These are phyloP conservation scores for Bicyclus anynana DNA, from an alignment of 1,140 invertebrate species.

Conservation along the genomic window DNA sequence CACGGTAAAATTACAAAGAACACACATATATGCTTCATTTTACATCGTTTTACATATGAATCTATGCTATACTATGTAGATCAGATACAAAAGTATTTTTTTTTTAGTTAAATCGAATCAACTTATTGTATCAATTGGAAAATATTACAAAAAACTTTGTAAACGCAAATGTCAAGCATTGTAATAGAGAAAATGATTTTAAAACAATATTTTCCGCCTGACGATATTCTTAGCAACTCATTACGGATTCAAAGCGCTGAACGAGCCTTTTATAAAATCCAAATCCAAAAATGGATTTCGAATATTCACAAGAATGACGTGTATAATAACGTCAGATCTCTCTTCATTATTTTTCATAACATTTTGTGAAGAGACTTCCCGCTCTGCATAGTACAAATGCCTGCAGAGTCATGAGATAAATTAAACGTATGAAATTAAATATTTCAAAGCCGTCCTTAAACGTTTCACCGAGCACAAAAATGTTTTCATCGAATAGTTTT, in stretches of 20 bases:
- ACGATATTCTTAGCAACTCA: constrained; percentile 6
- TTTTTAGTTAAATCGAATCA: too few species aligned
- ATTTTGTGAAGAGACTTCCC: background rate
- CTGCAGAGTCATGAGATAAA: constrained; percentile 8
- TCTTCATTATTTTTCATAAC: background rate
- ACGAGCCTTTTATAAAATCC: constrained; percentile 7
- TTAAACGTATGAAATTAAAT: constrained; percentile 8
- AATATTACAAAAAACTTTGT: background rate
- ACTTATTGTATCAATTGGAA: too few species aligned
- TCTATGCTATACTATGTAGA: too few species aligned
- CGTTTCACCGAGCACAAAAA: background rate
- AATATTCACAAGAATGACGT: constrained; percentile 14
- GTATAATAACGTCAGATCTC: constrained; percentile 11
- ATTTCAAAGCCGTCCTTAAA: background rate
- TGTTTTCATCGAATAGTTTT: background rate
- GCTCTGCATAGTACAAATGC: constrained; percentile 3
- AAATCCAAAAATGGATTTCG: constrained; percentile 9
- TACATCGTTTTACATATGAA: too few species aligned
- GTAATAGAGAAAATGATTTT: background rate
- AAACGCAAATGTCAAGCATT: background rate
- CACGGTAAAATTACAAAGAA: too few species aligned
- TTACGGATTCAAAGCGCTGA: constrained; percentile 7
- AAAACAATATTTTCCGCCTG: constrained; percentile 1
- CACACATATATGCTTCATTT: too few species aligned
- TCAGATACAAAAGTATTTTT: too few species aligned